Percentiles rank a stretch among this genome's conserved stretches.
These are phyloP conservation scores for Pogonocichla stellata DNA, from an alignment of 2,113 vertebrate genomes.

Conservation along the genomic window DNA sequence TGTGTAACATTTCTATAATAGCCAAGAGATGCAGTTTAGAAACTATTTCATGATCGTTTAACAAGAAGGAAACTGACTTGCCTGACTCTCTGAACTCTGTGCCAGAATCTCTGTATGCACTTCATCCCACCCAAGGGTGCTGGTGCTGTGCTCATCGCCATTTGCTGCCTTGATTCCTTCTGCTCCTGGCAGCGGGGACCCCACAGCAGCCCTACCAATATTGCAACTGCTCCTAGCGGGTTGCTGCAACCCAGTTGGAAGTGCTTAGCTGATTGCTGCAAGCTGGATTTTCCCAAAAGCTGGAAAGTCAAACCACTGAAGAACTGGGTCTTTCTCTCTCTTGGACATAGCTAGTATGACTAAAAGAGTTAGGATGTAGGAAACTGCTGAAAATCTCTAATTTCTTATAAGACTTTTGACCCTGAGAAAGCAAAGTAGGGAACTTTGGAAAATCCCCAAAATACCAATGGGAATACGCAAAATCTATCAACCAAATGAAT, in stretches of 20 bases:
- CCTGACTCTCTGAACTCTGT: background rate
- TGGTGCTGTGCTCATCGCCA: background rate
- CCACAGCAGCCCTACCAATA: too few relatives aligned
- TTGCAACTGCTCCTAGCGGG: too few relatives aligned
- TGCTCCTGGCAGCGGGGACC: background rate
- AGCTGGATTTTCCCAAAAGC: background rate
- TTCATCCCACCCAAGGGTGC: background rate
- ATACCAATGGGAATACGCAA: background rate
- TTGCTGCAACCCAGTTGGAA: background rate
- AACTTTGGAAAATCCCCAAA: background rate
- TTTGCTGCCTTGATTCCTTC: background rate
- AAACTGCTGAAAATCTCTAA: background rate
- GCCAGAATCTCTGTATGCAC: background rate
- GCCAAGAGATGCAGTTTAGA: background rate
- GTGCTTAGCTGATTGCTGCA: background rate
- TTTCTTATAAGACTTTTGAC: background rate
- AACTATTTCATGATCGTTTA: background rate
- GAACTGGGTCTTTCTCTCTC: background rate
- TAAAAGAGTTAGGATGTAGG: background rate
- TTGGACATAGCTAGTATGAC: background rate
- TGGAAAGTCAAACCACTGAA: background rate
- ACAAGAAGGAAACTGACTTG: accelerated
- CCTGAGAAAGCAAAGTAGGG: background rate
- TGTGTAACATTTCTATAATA: background rate
- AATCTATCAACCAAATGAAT: background rate